A percentile compares a stretch with the other conserved stretches of the same genome.
phyloP scores from a whole-genome alignment of 1,140 invertebrate genomes.

The Andrena cerasifolii region DNA sequence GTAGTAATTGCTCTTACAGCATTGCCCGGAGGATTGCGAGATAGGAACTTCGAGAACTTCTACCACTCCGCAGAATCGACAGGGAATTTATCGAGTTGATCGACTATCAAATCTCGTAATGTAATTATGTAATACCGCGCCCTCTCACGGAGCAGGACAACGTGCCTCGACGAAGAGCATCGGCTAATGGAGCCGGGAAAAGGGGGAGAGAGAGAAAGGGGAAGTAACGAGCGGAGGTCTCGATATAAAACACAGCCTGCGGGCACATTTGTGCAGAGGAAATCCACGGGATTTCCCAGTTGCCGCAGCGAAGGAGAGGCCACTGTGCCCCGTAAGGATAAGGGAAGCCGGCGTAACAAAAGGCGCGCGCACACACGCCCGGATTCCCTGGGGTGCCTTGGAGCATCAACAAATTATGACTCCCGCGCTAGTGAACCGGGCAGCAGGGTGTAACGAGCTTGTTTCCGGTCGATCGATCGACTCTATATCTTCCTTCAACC shows the following conservation, averaged over 20 bases:
- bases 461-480: conserved; percentile 38
- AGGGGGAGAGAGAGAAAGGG: neutral
- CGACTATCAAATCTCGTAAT: too few species aligned
- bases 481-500: too few species aligned
- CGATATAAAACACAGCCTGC: neutral
- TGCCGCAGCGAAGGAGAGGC: neutral
- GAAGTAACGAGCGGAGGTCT: neutral
- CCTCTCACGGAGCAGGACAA: too few species aligned
- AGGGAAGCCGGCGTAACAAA: neutral
- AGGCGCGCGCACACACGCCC: neutral
- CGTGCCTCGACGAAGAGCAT: too few species aligned
- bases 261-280: neutral
- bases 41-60: too few species aligned
- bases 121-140: too few species aligned
- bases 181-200: neutral
- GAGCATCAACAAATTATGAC: conserved; percentile 30
- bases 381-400: conserved; percentile 9
- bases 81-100: too few species aligned
- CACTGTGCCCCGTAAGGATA: neutral
- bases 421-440: conserved; percentile 27
- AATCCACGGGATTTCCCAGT: conserved; percentile 27
- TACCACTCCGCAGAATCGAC: too few species aligned
- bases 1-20: too few species aligned
- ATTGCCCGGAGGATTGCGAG: too few species aligned
- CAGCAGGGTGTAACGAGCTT: conserved; percentile 19